Base-by-base conservation (phyloP, 1,140 invertebrate genomes). In the Drosophila parvula region DNA sequence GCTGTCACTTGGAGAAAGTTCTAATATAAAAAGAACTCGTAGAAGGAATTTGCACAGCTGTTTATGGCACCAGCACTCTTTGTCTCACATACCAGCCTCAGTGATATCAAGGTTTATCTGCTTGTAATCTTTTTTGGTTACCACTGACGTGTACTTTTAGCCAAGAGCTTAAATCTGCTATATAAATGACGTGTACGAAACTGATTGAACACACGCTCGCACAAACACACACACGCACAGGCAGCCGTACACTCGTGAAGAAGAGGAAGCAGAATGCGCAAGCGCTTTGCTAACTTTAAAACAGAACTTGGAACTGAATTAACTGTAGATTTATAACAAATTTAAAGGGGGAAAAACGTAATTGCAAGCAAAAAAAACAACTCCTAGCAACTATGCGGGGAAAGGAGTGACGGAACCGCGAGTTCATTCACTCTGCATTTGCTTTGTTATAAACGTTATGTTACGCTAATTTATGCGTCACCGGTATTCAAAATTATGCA, bases 171-270 rank as follows among this genome's bases (percentile, higher is more conserved):
- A 71, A 62, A 76, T 79, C 63, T 65, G 63, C 67, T 18, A 27
- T 55, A 79, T 59, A 74, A 79, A 77, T 88, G 84, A 88, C 84
- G 84, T 88, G 84, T 84, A 88, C 80, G 55, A 83, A 74, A 59
- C 79, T 44, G 83, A 86, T 86, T 86, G 82, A 81, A 60, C 64
- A 44, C 60, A 61, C 18, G 71, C 47, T 43, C 58, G 18, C 61
- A 40, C 34, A 36, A 30, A 51, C 36, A 61, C 22, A 36, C 36
- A 65, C 41, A 44, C 43, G 7, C 47, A 77, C 56, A 55, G 47
- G 53, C 51, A 30, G 4, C 30, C 43, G 36, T 18, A 68, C 14
- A 45, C 38, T 50, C 2, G 61, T 18, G 32, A 44, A 44, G 34
- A 67, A 71, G 43, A 67, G 40, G 64, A 50, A 47, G 45, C 57